These are phyloP conservation scores for Lochmaea capreae DNA, from an alignment of 2,888 invertebrate genomes.

Conservation along the genomic window DNA sequence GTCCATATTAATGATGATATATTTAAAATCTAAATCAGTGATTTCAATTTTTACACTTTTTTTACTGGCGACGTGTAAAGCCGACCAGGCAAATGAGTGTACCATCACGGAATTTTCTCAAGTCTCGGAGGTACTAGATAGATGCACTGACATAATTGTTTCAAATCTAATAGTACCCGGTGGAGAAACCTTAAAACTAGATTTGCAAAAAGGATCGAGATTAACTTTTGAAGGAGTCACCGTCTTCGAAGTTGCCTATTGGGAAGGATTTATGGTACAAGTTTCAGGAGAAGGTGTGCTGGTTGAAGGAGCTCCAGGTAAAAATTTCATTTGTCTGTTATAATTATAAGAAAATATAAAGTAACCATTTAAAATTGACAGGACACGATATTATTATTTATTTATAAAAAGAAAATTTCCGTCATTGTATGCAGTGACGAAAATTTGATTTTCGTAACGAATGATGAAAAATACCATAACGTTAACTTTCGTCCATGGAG, in stretches of 20 bases:
- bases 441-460: too few species aligned
- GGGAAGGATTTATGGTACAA: conserved; percentile 20
- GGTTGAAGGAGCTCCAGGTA: conserved; percentile 31
- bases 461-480: too few species aligned
- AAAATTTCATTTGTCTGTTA: not conserved
- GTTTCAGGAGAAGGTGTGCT: conserved; percentile 21
- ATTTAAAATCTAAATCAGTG: not conserved
- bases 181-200: conserved; percentile 11
- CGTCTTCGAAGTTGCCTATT: conserved; percentile 18
- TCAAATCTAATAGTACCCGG: conserved; percentile 23
- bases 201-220: conserved; percentile 20
- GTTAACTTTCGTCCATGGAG: too few species aligned
- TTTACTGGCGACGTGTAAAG: not conserved
- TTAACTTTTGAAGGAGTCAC: conserved; percentile 31
- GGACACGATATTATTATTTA: too few species aligned
- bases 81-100: not conserved
- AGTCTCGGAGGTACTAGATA: not conserved
- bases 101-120: conserved; percentile 11
- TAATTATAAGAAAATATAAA: too few species aligned
- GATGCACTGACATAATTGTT: conserved; percentile 24
- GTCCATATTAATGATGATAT: not conserved
- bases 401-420: too few species aligned
- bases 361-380: too few species aligned
- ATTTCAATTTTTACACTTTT: not conserved
- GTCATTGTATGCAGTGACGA: too few species aligned